Conservation (phyloP, 2,797 vertebrate species). For the Gallinago stenura region DNA sequence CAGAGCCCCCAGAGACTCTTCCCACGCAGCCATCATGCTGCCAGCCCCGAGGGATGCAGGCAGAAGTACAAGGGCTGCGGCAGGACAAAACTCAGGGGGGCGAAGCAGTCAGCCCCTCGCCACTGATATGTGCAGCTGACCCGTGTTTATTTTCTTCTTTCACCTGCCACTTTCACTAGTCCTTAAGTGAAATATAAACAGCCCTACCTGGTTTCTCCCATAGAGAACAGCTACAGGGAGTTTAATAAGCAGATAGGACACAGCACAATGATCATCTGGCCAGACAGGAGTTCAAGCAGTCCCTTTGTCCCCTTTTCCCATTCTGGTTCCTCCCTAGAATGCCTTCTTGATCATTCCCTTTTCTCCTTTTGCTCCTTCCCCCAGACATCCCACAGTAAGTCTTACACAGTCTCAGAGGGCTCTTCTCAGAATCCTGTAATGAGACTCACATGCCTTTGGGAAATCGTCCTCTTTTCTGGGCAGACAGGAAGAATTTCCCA, state of each 20-base stretch:
- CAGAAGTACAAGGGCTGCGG: background rate
- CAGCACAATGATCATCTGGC: accelerated
- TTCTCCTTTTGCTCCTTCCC: background rate
- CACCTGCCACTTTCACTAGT: background rate
- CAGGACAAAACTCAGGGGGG: accelerated
- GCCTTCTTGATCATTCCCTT: background rate
- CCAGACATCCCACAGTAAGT: background rate
- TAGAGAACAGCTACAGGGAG: background rate
- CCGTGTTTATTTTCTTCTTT: background rate
- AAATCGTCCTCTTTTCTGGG: background rate
- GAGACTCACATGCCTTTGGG: background rate
- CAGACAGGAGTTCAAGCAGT: background rate
- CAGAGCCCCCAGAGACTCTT: background rate
- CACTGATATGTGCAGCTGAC: background rate
- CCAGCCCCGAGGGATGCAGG: accelerated
- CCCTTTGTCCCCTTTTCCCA: background rate
- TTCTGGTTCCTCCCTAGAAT: background rate
- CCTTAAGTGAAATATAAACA: background rate
- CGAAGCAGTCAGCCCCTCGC: background rate
- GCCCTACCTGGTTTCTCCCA: background rate
- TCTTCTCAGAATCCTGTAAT: background rate
- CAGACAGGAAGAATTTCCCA: background rate
- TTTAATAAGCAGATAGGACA: background rate
- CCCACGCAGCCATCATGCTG: background rate
- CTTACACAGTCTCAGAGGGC: background rate